Base-by-base conservation (phyloP, 1,140 invertebrate genomes). In the Drosophila malerkotliana region DNA sequence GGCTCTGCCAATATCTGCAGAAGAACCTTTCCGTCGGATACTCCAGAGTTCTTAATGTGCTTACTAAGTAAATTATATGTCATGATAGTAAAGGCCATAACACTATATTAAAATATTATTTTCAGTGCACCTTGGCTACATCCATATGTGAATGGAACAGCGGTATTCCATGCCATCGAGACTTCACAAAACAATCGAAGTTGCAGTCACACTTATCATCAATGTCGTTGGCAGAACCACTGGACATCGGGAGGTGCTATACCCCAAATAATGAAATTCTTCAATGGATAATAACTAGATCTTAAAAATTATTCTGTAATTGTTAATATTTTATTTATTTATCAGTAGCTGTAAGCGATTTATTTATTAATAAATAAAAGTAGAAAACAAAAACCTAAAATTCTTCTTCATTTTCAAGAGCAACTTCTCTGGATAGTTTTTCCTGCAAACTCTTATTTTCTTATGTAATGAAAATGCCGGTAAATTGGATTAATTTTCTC, bases 1-100 rank as follows among this genome's bases (percentile, higher is more conserved):
- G 68, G 6, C 83, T 91, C 14, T 91, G 90, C 37, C 69, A 76
- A 32, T 91, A 87, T 51, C 32, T 90, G 30, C 72, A 89, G 14
- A 41, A 44, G 0, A 87, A 77, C 48, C 18, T 72, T 0, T 54
- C 59, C 8, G 30, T 57, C 0, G 64, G 58, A 6, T 52, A 61
- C 44, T 51, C 57, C 21, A 66, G 62, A n/a, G 47, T 81, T 3
- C 47, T 91, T 1, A 49, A 91, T 62, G 74, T 77, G 0, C 24
- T 91, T 41, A 54, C 74, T 37, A 79, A 71, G 90, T 90, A 26
- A 24, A 24, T 18, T 0, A 3, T 12, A 0, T 2, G n/a, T 6
- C 44, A 3, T 7, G 1, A 1, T 1, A 45, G 4, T 45, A 18
- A 8, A 7, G 1, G 2, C 18, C 8, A 15, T 14, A 5, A 5